Base-by-base conservation (phyloP, 2,113 vertebrate species). In the Stigmatopora argus region DNA sequence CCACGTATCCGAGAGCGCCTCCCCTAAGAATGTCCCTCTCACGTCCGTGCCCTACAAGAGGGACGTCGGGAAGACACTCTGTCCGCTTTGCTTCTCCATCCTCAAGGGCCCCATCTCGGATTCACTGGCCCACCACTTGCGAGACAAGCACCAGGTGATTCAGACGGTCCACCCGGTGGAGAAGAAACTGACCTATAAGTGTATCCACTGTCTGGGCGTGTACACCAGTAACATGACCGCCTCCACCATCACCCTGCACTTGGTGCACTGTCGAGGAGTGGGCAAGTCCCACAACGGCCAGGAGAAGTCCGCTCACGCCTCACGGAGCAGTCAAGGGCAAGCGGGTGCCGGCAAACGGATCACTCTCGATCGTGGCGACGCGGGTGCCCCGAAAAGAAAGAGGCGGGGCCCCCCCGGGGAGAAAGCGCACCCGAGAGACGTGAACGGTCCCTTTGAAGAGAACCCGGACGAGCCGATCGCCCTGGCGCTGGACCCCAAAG, bases 141-240 rank as follows among this genome's bases (percentile, higher is more conserved):
- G 94, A 72, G 97, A 99, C 82, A 85, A 96, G 62, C 97, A 99
- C 83, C 96, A 99, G 69, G 97, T 98, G 2, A 98, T 98, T 72
- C 96, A 99, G 86, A 99, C 96, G 0, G 96, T 99, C 72, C 96
- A 99, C 81, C 96, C 96, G 0, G 96, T 99, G 69, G 96, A 99
- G 87, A 99, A 98, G 79, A 98, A 99, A 83, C 90, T 99, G 19
- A 99, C 96, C 23, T 99, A 98, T 84, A 99, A 99, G 78, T 99
- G 97, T 69, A 99, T 99, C 74, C 97, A 99, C 81, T 99, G 97
- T 84, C 90, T 99, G 51, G 96, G 97, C 6, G 97, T 99, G 38
- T 99, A 98, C 17, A 99, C 97, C 0, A 98, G 95, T 84, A 99
- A 99, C 90, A 99, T 99, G 97, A 99, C 97, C 0, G 97, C 97